Evolutionary conservation across 2,888 invertebrate species (phyloP).

Genomic region (Lasioglossum villosulum): DNA sequence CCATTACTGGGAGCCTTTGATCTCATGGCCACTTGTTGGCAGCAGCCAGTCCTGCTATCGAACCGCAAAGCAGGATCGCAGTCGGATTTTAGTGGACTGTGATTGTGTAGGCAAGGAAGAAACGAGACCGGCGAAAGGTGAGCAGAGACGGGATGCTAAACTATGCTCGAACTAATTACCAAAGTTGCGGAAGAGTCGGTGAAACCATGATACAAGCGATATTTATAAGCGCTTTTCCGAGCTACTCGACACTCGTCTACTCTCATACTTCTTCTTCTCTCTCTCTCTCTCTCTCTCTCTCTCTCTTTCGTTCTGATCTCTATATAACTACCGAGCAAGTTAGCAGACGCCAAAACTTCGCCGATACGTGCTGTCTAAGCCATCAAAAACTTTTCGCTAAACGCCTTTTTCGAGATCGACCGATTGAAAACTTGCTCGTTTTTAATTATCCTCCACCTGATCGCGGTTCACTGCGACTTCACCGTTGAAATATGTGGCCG

Average conservation of each 20-base stretch:
- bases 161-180: slow-evolving; percentile 71
- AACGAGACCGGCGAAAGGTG: slow-evolving; percentile 50
- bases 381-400: slow-evolving; percentile 39
- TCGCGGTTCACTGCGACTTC: slow-evolving; percentile 6
- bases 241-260: slow-evolving; percentile 44
- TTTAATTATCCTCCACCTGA: slow-evolving; percentile 13
- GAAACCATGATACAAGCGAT: slow-evolving; percentile 69
- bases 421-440: slow-evolving; percentile 25
- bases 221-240: slow-evolving; percentile 60
- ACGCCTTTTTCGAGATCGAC: slow-evolving; percentile 21
- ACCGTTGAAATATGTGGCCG: neutral
- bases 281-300: neutral
- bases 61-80: slow-evolving; percentile 35
- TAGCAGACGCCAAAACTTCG: slow-evolving; percentile 48
- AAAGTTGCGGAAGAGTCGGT: slow-evolving; percentile 61
- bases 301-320: slow-evolving; percentile 1
- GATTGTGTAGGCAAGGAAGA: slow-evolving; percentile 35
- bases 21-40: slow-evolving; percentile 25
- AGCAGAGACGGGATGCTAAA: slow-evolving; percentile 58
- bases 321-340: slow-evolving; percentile 39
- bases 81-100: slow-evolving; percentile 26
- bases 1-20: slow-evolving; percentile 17
- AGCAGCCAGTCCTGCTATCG: slow-evolving; percentile 23
- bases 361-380: slow-evolving; percentile 49
- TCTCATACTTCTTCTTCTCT: neutral